phyloP scores from a whole-genome alignment of 2,797 vertebrate genomes.

The Gymnoscopelus braueri region DNA sequence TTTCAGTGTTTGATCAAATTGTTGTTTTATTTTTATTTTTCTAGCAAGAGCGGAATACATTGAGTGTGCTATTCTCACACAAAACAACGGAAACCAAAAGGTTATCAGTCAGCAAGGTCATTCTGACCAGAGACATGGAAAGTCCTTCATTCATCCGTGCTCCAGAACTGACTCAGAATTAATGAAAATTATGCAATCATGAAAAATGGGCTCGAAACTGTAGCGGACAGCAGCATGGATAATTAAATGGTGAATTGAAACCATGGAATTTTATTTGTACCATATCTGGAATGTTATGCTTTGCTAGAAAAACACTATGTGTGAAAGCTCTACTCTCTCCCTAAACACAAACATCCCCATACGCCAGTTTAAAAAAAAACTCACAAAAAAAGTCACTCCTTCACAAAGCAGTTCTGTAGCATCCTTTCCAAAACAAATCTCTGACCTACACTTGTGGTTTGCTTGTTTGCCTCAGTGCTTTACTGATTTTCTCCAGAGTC shows the following conservation, averaged over 20 bases:
- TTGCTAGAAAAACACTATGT: not conserved
- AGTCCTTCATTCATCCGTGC: not conserved
- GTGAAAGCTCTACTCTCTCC: too few species aligned
- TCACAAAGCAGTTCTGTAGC: not conserved
- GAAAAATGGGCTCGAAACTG: not conserved
- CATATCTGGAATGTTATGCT: not conserved
- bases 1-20: not conserved
- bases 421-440: constrained; percentile 29
- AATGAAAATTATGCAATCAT: not conserved
- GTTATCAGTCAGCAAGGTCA: too few species aligned
- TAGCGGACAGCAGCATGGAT: not conserved
- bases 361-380: not conserved
- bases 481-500: not conserved
- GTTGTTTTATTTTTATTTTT: not conserved
- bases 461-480: not conserved
- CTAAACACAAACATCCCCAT: not conserved
- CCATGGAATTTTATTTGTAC: not conserved
- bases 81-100: too few species aligned
- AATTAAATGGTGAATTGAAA: not conserved
- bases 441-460: constrained; percentile 2
- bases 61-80: too few species aligned
- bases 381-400: too few species aligned
- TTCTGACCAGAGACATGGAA: too few species aligned
- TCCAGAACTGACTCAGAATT: not conserved
- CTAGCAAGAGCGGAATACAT: not conserved